These are phyloP conservation scores for Ptilonorhynchus violaceus DNA, from an alignment of 2,113 vertebrate species.

Conservation along the genomic window DNA sequence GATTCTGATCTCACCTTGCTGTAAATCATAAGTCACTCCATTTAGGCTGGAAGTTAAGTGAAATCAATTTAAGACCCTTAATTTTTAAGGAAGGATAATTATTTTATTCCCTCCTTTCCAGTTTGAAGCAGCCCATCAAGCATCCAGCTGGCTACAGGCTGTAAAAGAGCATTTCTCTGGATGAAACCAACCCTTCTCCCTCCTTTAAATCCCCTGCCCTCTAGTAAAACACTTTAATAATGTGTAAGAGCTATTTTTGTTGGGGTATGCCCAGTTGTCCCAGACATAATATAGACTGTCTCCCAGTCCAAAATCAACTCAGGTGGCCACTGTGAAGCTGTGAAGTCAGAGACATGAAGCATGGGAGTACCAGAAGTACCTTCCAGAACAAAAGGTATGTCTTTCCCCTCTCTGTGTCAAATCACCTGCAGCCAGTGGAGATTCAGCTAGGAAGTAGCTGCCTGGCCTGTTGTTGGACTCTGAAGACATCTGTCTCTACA, in stretches of 20 bases:
- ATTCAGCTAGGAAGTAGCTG: background rate
- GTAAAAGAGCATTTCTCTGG: conserved; percentile 40
- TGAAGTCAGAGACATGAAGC: conserved; percentile 13
- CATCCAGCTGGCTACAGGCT: conserved; percentile 35
- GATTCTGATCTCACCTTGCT: conserved; percentile 44
- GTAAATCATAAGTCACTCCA: conserved; percentile 48
- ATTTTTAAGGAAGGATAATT: conserved; percentile 43
- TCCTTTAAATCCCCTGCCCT: conserved; percentile 43
- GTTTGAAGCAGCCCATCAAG: conserved; percentile 16
- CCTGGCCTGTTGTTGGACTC: background rate
- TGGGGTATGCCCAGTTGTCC: conserved; percentile 66
- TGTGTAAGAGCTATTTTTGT: conserved; percentile 56
- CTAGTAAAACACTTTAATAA: conserved; percentile 61
- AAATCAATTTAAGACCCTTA: conserved; percentile 33
- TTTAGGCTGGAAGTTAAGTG: conserved; percentile 1
- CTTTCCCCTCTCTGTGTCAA: background rate
- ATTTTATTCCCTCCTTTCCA: conserved; percentile 43
- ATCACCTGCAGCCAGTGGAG: background rate
- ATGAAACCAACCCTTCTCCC: conserved; percentile 32
- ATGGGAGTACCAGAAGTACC: background rate
- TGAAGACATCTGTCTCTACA: background rate
- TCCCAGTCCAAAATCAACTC: conserved; percentile 61
- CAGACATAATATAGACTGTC: conserved; percentile 67
- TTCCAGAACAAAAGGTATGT: conserved; percentile 23
- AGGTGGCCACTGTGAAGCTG: conserved; percentile 45